Conservation (phyloP, 2,113 vertebrate genomes). For the Solea solea region DNA sequence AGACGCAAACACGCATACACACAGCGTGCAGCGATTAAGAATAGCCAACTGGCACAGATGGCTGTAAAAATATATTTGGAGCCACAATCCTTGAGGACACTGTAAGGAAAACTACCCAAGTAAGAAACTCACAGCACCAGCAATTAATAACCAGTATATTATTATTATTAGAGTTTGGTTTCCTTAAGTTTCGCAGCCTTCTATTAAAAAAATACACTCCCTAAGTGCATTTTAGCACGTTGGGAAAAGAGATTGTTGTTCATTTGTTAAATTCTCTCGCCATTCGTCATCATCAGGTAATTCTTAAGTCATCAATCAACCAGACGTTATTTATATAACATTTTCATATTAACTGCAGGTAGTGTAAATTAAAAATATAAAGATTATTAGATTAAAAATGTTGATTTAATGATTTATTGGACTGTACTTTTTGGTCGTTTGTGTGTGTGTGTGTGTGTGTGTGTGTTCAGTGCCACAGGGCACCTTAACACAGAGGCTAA, state of each 20-base stretch:
- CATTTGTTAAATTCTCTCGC: constrained; percentile 12
- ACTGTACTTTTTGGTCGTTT: not conserved
- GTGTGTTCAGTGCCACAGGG: constrained; percentile 59
- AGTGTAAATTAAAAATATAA: no score
- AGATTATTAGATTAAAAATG: not conserved
- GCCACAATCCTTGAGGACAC: constrained; percentile 76
- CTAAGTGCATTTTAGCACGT: constrained; percentile 1
- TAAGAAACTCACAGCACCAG: constrained; percentile 50
- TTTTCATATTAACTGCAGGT: no score
- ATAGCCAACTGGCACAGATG: constrained; percentile 82
- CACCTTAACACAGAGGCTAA: constrained; percentile 69
- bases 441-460: constrained; percentile 19
- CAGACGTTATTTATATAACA: no score
- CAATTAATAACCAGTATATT: constrained; percentile 51
- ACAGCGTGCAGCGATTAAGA: constrained; percentile 69
- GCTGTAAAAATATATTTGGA: constrained; percentile 81
- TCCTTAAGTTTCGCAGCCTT: constrained; percentile 21
- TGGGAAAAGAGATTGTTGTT: not conserved
- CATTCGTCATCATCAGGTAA: not conserved
- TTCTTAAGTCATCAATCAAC: not conserved
- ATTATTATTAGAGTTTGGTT: constrained; percentile 43
- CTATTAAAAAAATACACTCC: constrained; percentile 23
- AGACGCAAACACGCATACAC: constrained; percentile 53
- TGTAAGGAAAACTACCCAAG: constrained; percentile 77
- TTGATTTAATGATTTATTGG: not conserved